phyloP scores from a whole-genome alignment of 2,113 vertebrate genomes.

The Callaeas wilsoni region DNA sequence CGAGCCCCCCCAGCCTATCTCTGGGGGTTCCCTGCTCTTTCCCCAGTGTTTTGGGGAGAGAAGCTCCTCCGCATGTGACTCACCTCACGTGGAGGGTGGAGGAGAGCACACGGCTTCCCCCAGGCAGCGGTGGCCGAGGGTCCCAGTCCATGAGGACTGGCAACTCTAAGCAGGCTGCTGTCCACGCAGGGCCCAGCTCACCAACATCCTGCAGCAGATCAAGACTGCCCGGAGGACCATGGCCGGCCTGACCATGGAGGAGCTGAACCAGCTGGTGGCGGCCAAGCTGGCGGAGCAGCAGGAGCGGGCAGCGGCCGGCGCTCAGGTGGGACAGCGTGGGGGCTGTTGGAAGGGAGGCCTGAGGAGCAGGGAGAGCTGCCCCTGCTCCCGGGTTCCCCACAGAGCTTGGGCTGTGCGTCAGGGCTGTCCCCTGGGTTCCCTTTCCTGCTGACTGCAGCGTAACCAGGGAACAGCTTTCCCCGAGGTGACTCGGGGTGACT shows the following conservation, averaged over 20 bases:
- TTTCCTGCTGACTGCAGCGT: neutral
- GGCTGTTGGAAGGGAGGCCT: neutral
- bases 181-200: slow-evolving; percentile 77
- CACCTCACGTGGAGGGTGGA: accelerated
- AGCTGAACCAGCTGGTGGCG: slow-evolving; percentile 81
- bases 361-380: neutral
- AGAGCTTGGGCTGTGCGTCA: accelerated
- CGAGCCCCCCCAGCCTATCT: neutral
- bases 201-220: slow-evolving; percentile 86
- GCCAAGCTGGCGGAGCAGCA: slow-evolving; percentile 74
- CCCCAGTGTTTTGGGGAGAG: neutral
- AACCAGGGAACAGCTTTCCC: neutral
- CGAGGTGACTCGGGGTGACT: accelerated
- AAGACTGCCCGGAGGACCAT: slow-evolving; percentile 86
- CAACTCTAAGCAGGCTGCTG: neutral
- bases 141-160: accelerated
- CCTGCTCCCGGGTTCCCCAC: neutral
- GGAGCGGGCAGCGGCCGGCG: slow-evolving; percentile 52
- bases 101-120: accelerated
- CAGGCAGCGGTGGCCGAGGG: neutral
- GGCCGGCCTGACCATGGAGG: slow-evolving; percentile 88
- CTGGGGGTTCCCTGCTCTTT: neutral
- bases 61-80: accelerated
- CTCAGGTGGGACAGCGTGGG: slow-evolving; percentile 44
- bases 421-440: neutral